phyloP scores from a whole-genome alignment of 1,140 invertebrate species.

The Leptoteleia sp. region DNA sequence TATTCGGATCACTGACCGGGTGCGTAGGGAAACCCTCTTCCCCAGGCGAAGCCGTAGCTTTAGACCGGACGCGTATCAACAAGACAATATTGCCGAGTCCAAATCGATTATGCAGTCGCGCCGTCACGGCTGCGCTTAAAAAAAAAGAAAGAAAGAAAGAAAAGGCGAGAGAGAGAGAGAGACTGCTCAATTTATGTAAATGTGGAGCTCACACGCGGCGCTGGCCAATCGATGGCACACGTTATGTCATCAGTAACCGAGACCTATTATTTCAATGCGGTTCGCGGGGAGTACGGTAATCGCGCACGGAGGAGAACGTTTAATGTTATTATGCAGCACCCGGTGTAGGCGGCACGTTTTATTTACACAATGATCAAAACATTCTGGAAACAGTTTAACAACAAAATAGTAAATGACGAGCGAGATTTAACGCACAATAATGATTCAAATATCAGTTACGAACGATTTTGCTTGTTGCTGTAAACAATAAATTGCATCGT shows the following conservation, averaged over 20 bases:
- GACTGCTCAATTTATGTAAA: conserved; percentile 50
- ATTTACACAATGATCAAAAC: too few species aligned
- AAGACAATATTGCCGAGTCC: conserved; percentile 65
- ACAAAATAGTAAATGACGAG: too few species aligned
- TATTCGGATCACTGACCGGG: conserved; percentile 66
- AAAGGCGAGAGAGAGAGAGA: conserved; percentile 45
- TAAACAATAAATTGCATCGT: too few species aligned
- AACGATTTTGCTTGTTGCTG: too few species aligned
- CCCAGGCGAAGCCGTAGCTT: conserved; percentile 44
- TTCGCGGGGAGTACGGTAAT: conserved; percentile 1
- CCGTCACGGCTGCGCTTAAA: conserved; percentile 27
- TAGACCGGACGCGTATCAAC: conserved; percentile 55
- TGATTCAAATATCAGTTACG: too few species aligned
- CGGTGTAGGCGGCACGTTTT: conserved; percentile 46
- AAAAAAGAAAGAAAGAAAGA: too few species aligned
- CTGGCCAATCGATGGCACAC: conserved; percentile 51
- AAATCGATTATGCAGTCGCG: conserved; percentile 52
- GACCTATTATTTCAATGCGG: conserved; percentile 31
- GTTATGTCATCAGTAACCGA: conserved; percentile 49
- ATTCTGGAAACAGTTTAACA: too few species aligned
- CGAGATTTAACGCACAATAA: too few species aligned
- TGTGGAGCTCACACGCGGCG: conserved; percentile 16
- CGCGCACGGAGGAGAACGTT: conserved; percentile 7
- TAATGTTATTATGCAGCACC: conserved; percentile 69
- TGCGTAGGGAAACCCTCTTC: conserved; percentile 39